phyloP scores from a whole-genome alignment of 2,797 vertebrate genomes.

The Peromyscus attwateri region DNA sequence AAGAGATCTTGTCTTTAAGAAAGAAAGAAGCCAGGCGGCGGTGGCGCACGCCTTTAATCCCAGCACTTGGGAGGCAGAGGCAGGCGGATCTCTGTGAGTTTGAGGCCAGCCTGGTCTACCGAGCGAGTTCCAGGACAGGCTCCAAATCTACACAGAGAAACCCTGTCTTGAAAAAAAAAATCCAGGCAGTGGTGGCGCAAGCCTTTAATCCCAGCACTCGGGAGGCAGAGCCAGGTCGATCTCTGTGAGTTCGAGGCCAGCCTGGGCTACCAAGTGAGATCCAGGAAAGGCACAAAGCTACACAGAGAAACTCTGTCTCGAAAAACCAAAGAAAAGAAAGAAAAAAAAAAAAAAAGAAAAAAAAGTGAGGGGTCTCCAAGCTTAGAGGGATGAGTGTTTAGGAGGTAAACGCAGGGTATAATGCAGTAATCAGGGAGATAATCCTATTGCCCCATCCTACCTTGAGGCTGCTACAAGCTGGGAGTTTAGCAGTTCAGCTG shows the following conservation, averaged over 20 bases:
- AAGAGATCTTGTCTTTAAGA: not conserved
- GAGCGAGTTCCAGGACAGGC: too few relatives aligned
- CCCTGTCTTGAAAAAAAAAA: too few relatives aligned
- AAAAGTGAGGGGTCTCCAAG: not conserved
- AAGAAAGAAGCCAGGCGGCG: not conserved
- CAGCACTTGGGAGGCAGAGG: too few relatives aligned
- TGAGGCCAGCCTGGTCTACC: too few relatives aligned
- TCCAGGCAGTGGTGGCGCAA: too few relatives aligned
- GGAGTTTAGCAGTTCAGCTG: not conserved
- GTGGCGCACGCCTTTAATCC: too few relatives aligned
- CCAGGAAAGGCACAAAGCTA: not conserved
- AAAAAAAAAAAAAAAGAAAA: not conserved
- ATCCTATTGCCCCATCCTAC: fast-evolving
- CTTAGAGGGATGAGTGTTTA: not conserved
- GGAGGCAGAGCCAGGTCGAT: not conserved
- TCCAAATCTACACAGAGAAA: too few relatives aligned
- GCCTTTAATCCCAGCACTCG: too few relatives aligned
- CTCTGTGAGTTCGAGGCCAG: not conserved
- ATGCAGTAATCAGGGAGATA: too few relatives aligned
- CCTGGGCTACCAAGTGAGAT: not conserved
- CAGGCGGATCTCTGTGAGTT: too few relatives aligned
- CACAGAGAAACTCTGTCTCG: not conserved
- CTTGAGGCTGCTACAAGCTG: not conserved
- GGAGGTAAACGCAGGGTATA: not conserved
- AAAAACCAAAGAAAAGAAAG: too few relatives aligned